These are phyloP conservation scores for Maniola hyperantus DNA, from an alignment of 2,888 invertebrate genomes.

Conservation along the genomic window DNA sequence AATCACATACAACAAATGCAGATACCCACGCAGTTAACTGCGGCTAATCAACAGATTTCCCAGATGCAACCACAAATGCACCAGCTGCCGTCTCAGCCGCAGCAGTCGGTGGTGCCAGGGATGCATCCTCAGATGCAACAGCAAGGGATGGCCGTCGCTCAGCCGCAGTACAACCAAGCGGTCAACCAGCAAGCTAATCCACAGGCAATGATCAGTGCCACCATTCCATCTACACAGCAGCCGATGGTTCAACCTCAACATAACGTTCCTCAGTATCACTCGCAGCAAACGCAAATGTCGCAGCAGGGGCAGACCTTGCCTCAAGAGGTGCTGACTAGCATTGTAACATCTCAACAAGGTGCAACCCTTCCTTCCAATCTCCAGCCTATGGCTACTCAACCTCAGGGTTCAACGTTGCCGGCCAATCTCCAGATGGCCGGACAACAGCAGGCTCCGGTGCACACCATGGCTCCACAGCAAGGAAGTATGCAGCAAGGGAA, in stretches of 20 bases:
- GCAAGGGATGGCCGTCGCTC: conserved; percentile 73
- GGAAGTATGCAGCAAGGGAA: conserved; percentile 83
- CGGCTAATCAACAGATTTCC: conserved; percentile 74
- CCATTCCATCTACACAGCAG: conserved; percentile 74
- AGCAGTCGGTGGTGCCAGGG: conserved; percentile 75
- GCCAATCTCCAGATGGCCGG: conserved; percentile 81
- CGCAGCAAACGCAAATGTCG: conserved; percentile 75
- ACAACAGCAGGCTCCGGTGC: conserved; percentile 76
- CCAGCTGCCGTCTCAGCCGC: conserved; percentile 75
- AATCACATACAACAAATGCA: conserved; percentile 82
- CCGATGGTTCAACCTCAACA: conserved; percentile 78
- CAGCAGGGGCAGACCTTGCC: conserved; percentile 78
- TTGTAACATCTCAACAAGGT: conserved; percentile 78
- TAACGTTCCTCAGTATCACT: conserved; percentile 76
- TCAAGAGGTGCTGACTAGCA: conserved; percentile 77
- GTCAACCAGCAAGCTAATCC: conserved; percentile 74
- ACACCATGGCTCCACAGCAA: conserved; percentile 76
- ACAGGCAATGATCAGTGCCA: conserved; percentile 74
- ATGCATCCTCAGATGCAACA: conserved; percentile 81
- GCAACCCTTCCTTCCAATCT: conserved; percentile 73
- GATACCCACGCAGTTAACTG: conserved; percentile 72
- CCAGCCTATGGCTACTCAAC: conserved; percentile 73
- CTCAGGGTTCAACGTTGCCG: conserved; percentile 84
- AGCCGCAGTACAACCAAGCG: conserved; percentile 80
- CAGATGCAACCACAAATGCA: conserved; percentile 81